Evolutionary conservation across 1,140 invertebrate genomes (phyloP), one percentile per base, ranked within the genome.

Genomic region (Zaprionus ornatus): DNA sequence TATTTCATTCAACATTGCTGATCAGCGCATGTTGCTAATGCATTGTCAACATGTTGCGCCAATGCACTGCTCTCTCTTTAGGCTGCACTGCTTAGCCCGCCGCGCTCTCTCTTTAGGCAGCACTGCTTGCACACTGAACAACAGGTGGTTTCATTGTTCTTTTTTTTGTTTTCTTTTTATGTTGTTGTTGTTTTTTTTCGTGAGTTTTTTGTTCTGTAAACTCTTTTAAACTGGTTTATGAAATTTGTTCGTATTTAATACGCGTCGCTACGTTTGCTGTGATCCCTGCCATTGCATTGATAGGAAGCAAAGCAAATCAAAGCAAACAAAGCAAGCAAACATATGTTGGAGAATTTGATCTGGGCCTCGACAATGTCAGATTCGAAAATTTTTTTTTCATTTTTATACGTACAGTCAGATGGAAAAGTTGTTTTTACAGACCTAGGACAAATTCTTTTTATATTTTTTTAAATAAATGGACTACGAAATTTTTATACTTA

Each of bases 231-330:
- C 73, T 57, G 60, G 67, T 63, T 70, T 70, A 50, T 25, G 54
- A 57, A 57, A 57, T 57, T 57, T 57, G 32, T 21, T 54, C 3
- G 29, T 7, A 27, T 59, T 71, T 62, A 10, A 59, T 55, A 59
- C 42, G 61, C 48, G 63, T 27, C 13, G 64, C 12, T 64, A 15
- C n/a, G 55, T 66, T 80, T 87, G 63, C 82, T 87, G 79, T 64
- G 74, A 68, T 87, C 83, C 82, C 82, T 82, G 82, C 82, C 60
- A 40, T 60, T 72, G 63, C 71, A 76, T 79, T 86, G 82, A 86
- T 85, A 85, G 37, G 52, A 52, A 56, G 19, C 48, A 61, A 70
- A 70, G 57, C 50, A 71, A 63, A 40, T n/a, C 37, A 56, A 45
- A 45, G 35, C 40, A 57, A 37, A 17, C 9, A 61, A 15, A 56